Evolutionary conservation across 2,797 vertebrate species (phyloP).

Genomic region (Carduelis carduelis): DNA sequence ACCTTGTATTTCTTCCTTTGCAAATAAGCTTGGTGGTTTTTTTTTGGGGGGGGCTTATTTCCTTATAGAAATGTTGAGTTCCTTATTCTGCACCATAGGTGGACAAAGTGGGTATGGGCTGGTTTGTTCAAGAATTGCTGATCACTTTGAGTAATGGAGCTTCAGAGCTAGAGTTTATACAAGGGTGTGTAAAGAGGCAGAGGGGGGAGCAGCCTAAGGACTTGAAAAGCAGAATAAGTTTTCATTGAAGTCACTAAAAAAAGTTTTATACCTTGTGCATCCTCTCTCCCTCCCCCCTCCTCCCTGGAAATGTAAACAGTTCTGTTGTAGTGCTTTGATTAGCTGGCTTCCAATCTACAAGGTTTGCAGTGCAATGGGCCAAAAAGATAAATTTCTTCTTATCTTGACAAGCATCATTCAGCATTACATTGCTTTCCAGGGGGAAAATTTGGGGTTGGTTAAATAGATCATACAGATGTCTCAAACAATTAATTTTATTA

Average conservation of each 20-base stretch:
- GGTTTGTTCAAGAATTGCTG: not conserved
- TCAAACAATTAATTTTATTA: not conserved
- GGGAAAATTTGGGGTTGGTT: not conserved
- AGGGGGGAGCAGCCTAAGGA: not conserved
- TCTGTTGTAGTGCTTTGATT: not conserved
- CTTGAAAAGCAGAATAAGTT: not conserved
- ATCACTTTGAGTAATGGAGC: not conserved
- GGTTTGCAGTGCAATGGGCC: not conserved
- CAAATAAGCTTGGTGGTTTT: not conserved
- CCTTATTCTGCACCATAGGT: fast-evolving
- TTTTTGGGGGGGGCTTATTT: not conserved
- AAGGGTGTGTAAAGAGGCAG: not conserved
- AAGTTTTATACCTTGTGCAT: not conserved
- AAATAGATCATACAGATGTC: not conserved
- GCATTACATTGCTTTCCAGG: not conserved
- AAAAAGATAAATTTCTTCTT: not conserved
- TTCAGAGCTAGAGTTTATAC: not conserved
- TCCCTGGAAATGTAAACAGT: not conserved
- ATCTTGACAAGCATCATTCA: not conserved
- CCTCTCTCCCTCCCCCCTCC: not conserved
- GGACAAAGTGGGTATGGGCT: not conserved
- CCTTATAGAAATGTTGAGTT: not conserved
- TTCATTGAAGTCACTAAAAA: not conserved
- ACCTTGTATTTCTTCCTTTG: not conserved
- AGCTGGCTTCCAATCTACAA: not conserved